Evolutionary conservation across 2,888 invertebrate species (phyloP).

Genomic region (Campoplex nolae): DNA sequence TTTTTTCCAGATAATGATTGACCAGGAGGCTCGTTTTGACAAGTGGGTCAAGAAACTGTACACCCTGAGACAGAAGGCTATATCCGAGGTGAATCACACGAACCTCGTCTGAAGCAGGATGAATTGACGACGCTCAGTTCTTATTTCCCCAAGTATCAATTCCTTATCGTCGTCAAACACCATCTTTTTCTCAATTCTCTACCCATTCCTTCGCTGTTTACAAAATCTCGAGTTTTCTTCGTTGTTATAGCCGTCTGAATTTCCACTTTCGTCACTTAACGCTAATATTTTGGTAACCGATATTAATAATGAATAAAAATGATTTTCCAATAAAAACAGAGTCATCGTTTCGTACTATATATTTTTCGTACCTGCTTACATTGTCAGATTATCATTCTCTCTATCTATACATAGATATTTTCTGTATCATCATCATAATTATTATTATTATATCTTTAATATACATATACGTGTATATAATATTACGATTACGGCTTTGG

Average conservation of each 20-base stretch:
- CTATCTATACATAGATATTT: constrained; percentile 39
- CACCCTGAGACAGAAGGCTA: constrained; percentile 88
- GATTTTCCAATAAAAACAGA: not conserved
- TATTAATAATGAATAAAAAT: not conserved
- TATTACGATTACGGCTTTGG: constrained; percentile 65
- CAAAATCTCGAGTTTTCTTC: not conserved
- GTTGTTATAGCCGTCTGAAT: not conserved
- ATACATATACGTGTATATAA: constrained; percentile 47
- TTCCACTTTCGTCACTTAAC: not conserved
- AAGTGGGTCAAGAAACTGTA: constrained; percentile 91
- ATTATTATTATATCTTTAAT: constrained; percentile 36
- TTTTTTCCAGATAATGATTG: constrained; percentile 88
- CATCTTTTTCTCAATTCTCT: not conserved
- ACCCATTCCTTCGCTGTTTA: no score
- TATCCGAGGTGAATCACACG: constrained; percentile 82
- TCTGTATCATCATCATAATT: constrained; percentile 33
- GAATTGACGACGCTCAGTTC: not conserved
- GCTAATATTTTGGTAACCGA: not conserved
- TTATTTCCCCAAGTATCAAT: not conserved
- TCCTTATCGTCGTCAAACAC: not conserved
- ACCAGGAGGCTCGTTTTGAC: constrained; percentile 89
- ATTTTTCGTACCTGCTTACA: constrained; percentile 6
- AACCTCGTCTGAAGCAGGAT: constrained; percentile 46
- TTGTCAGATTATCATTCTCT: constrained; percentile 21
- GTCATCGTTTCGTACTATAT: not conserved